These are phyloP conservation scores for Elaeidobius kamerunicus DNA, from an alignment of 2,888 invertebrate species.

Conservation along the genomic window DNA sequence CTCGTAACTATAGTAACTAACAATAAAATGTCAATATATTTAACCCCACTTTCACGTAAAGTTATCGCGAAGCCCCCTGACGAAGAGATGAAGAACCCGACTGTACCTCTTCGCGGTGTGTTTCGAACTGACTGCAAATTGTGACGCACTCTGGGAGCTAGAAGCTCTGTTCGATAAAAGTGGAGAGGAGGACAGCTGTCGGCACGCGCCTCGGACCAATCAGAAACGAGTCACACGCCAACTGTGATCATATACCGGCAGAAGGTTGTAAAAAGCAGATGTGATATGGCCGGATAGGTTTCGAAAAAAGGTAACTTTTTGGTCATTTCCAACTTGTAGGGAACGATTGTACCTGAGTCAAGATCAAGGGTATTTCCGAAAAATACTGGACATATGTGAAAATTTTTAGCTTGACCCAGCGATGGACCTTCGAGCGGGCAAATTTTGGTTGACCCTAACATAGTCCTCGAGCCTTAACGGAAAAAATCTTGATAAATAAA, in stretches of 20 bases:
- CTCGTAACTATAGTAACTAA: background rate
- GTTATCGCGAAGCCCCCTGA: background rate
- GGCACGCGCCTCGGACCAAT: slow-evolving; percentile 59
- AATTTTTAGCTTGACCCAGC: no score
- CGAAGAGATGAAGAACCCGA: background rate
- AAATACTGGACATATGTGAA: slow-evolving; percentile 1
- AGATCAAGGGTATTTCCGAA: background rate
- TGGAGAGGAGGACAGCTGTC: slow-evolving; percentile 46
- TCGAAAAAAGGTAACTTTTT: slow-evolving; percentile 26
- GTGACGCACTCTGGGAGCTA: slow-evolving; percentile 37
- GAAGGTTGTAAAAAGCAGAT: slow-evolving; percentile 27
- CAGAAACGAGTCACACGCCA: slow-evolving; percentile 55
- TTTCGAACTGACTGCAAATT: slow-evolving; percentile 20
- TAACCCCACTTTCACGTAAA: slow-evolving; percentile 10
- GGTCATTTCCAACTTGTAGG: slow-evolving; percentile 18
- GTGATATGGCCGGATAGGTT: slow-evolving; percentile 25
- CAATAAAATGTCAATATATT: slow-evolving; percentile 1
- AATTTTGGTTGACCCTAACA: background rate
- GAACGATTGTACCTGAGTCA: slow-evolving; percentile 6
- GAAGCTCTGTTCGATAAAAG: slow-evolving; percentile 36
- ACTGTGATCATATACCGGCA: slow-evolving; percentile 46
- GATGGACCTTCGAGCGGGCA: no score
- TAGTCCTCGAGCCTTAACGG: background rate
- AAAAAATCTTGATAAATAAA: background rate
- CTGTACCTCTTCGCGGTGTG: background rate